Conservation (phyloP, 2,797 vertebrate species). For the Hypotaenidia okinawae region DNA sequence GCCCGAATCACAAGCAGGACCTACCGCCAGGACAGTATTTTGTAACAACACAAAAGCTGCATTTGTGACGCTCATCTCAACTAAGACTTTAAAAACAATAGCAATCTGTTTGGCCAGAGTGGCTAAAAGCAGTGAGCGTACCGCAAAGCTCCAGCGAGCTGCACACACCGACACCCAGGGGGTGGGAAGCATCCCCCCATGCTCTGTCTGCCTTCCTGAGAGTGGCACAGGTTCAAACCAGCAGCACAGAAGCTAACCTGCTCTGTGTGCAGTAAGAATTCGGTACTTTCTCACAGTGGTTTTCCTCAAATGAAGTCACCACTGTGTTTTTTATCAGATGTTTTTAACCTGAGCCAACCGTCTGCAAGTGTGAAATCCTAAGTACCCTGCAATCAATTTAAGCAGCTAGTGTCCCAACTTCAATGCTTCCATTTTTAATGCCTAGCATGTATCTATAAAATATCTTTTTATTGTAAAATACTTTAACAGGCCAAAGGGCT, state of each 20-base stretch:
- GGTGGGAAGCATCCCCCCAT: accelerated
- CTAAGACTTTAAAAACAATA: not conserved
- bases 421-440: not conserved
- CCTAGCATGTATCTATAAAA: not conserved
- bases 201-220: not conserved
- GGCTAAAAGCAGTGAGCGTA: not conserved
- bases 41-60: not conserved
- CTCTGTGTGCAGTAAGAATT: not conserved
- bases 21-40: accelerated
- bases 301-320: not conserved
- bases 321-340: not conserved
- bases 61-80: not conserved
- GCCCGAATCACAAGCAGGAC: not conserved
- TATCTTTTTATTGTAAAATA: not conserved
- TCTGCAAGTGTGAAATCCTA: not conserved
- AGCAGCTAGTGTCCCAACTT: not conserved
- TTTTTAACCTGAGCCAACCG: not conserved
- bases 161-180: not conserved
- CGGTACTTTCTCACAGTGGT: not conserved
- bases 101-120: not conserved
- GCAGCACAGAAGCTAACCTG: not conserved
- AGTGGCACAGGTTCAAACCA: not conserved
- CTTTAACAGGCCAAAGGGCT: not conserved
- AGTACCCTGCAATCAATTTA: not conserved
- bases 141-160: not conserved